phyloP scores from a whole-genome alignment of 2,797 vertebrate species.

The Poeciliopsis presidionis region DNA sequence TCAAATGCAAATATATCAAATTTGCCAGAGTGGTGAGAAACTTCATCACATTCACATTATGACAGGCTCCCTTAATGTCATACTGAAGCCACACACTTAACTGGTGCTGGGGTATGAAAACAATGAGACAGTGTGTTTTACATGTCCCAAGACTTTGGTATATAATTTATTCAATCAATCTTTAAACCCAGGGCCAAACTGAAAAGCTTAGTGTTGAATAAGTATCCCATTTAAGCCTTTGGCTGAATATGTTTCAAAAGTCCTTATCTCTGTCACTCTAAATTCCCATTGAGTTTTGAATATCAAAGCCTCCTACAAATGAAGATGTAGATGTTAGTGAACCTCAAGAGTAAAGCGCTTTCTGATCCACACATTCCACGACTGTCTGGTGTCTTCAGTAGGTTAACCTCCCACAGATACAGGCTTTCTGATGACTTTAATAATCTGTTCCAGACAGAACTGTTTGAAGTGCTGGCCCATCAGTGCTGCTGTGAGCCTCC shows the following conservation, averaged over 20 bases:
- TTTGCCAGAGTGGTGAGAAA: background rate
- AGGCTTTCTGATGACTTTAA: conserved; percentile 20
- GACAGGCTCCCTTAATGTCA: background rate
- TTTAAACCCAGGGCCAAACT: background rate
- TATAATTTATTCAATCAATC: background rate
- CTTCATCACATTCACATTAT: background rate
- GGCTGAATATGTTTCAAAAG: conserved; percentile 50
- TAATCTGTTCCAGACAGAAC: conserved; percentile 27
- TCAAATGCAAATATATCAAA: background rate
- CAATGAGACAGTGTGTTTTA: background rate
- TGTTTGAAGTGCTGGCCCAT: conserved; percentile 45
- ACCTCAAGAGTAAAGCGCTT: conserved; percentile 8
- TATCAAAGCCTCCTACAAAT: conserved; percentile 48
- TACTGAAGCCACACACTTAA: background rate
- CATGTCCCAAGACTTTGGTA: background rate
- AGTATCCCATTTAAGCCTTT: conserved; percentile 60
- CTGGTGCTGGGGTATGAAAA: background rate
- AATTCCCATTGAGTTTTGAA: conserved; percentile 45
- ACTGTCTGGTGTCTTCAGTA: background rate
- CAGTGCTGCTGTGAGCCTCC: conserved; percentile 19
- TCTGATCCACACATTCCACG: conserved; percentile 6
- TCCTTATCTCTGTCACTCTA: conserved; percentile 42
- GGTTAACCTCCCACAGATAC: conserved; percentile 33
- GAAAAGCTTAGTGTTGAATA: conserved; percentile 53
- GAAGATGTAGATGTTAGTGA: conserved; percentile 30